Percentiles rank a stretch among this genome's conserved stretches.
phyloP scores from a whole-genome alignment of 2,113 vertebrate genomes.

The Lynx canadensis region DNA sequence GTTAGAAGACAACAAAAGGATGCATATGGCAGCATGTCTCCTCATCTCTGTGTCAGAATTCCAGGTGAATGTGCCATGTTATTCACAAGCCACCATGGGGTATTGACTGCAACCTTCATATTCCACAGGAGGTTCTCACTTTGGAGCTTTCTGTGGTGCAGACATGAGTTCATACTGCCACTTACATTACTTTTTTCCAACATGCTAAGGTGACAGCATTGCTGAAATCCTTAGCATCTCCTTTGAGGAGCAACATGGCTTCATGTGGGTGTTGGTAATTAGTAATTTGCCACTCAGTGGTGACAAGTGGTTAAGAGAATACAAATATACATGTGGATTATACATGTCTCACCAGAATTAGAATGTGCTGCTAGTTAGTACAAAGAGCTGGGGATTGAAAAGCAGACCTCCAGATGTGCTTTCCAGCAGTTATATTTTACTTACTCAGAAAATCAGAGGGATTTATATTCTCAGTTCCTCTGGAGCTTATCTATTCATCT shows the following conservation, averaged over 20 bases:
- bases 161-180: neutral
- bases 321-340: neutral
- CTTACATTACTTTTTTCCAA: neutral
- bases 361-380: neutral
- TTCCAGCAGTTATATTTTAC: neutral
- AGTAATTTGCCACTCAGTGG: neutral
- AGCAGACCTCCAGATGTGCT: neutral
- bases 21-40: neutral
- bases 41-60: neutral
- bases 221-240: neutral
- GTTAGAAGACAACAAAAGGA: neutral
- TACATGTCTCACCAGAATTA: neutral
- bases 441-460: neutral
- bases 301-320: neutral
- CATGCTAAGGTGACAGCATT: neutral
- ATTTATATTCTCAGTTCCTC: neutral
- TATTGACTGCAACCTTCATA: neutral
- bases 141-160: neutral
- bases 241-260: neutral
- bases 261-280: neutral
- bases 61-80: accelerated
- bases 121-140: neutral
- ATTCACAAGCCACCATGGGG: neutral
- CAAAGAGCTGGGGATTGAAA: neutral
- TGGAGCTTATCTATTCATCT: neutral